A percentile compares a stretch with the other conserved stretches of the same genome.
Conservation (phyloP, 2,888 invertebrate species). For the Drosophila cognata region DNA sequence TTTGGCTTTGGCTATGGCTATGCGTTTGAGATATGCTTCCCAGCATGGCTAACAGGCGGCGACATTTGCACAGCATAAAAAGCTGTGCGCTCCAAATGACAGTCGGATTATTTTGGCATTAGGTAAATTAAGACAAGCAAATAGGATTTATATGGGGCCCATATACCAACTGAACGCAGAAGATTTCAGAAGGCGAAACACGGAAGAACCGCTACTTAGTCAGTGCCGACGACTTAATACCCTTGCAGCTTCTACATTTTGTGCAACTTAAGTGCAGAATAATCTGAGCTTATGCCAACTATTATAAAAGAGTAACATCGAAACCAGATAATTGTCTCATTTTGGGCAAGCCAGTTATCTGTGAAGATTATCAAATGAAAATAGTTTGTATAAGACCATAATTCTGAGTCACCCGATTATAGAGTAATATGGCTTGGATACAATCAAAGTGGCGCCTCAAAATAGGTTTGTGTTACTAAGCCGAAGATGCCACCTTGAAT, state of each 20-base stretch:
- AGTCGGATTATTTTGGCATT: conserved; percentile 56
- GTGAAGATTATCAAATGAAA: background rate
- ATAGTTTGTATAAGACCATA: background rate
- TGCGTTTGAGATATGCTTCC: background rate
- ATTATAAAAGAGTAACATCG: background rate
- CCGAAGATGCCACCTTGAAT: background rate
- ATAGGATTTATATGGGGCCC: conserved; percentile 63
- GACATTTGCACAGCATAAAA: conserved; percentile 47
- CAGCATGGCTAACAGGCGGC: conserved; percentile 29
- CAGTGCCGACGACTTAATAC: background rate
- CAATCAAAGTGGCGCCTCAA: background rate
- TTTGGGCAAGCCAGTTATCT: background rate
- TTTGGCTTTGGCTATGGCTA: background rate
- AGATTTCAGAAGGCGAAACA: conserved; percentile 3
- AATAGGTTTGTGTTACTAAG: background rate
- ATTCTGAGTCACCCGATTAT: background rate
- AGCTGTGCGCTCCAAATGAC: conserved; percentile 43
- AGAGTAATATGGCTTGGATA: background rate
- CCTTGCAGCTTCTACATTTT: background rate
- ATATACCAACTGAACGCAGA: conserved; percentile 20
- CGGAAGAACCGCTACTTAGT: background rate
- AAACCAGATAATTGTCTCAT: background rate
- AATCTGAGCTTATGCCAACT: too few species aligned
- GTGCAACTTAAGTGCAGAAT: background rate
- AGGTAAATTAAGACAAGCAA: conserved; percentile 71